These are phyloP conservation scores for Neuroscelio doddi DNA, from an alignment of 2,888 invertebrate genomes.

Conservation along the genomic window DNA sequence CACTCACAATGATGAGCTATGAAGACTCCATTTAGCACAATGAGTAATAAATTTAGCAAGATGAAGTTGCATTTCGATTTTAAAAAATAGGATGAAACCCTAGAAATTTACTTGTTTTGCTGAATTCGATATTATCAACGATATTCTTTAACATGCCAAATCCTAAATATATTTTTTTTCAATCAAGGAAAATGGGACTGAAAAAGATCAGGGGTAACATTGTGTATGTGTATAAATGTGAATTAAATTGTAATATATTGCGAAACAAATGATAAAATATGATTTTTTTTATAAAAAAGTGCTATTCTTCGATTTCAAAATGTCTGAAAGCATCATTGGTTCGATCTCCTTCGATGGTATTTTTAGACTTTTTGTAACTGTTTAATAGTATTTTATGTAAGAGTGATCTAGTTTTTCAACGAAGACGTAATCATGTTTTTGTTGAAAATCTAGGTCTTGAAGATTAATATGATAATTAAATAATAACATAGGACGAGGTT, in stretches of 20 bases:
- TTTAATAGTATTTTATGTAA: not conserved
- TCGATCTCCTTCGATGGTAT: no score
- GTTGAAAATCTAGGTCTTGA: conserved; percentile 12
- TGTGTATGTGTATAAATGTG: conserved; percentile 66
- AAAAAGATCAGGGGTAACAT: conserved; percentile 39
- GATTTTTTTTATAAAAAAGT: not conserved
- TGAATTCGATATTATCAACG: no score
- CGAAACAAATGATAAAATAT: conserved; percentile 26
- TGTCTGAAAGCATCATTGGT: not conserved
- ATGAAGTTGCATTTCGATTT: no score
- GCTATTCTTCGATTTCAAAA: conserved; percentile 13
- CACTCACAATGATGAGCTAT: no score
- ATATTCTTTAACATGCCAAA: no score
- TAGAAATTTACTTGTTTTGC: no score
- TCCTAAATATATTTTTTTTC: no score
- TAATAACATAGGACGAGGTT: no score
- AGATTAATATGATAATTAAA: not conserved
- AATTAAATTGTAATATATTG: conserved; percentile 67
- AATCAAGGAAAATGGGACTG: conserved; percentile 40
- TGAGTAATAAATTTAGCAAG: no score
- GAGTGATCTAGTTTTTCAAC: conserved; percentile 16
- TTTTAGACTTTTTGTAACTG: no score
- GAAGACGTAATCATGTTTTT: conserved; percentile 10
- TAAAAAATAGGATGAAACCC: no score
- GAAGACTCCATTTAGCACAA: no score